Conservation (phyloP, 2,797 vertebrate genomes). For the Sebastes miniatus region DNA sequence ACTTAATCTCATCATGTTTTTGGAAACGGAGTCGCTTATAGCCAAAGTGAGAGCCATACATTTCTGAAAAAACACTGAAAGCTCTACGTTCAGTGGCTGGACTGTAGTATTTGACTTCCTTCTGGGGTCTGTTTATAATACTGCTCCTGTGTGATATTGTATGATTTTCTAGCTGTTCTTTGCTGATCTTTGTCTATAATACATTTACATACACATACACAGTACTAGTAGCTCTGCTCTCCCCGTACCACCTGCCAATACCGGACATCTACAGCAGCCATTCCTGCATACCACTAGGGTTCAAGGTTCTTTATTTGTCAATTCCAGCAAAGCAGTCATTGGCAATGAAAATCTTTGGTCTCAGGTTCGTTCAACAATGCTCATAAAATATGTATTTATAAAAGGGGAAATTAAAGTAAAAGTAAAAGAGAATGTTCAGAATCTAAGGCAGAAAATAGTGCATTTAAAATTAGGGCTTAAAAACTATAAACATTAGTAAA, state of each 20-base stretch:
- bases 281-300: background rate
- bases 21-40: no score
- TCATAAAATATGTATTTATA: no score
- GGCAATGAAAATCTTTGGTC: no score
- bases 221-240: background rate
- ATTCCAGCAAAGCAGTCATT: no score
- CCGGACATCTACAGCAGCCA: background rate
- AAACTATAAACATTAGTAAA: no score
- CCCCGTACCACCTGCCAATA: background rate
- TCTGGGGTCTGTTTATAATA: background rate
- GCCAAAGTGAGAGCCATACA: background rate
- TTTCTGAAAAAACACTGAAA: background rate
- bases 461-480: no score
- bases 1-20: background rate
- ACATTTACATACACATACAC: no score
- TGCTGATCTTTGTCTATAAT: background rate
- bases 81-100: rapidly evolving
- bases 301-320: no score
- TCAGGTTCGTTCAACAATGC: no score
- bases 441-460: no score
- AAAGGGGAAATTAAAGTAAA: no score
- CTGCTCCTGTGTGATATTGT: background rate
- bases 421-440: no score
- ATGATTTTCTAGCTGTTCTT: background rate
- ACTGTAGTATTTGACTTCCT: background rate